Conservation (phyloP, 2,113 vertebrate genomes). For the Python bivittatus region DNA sequence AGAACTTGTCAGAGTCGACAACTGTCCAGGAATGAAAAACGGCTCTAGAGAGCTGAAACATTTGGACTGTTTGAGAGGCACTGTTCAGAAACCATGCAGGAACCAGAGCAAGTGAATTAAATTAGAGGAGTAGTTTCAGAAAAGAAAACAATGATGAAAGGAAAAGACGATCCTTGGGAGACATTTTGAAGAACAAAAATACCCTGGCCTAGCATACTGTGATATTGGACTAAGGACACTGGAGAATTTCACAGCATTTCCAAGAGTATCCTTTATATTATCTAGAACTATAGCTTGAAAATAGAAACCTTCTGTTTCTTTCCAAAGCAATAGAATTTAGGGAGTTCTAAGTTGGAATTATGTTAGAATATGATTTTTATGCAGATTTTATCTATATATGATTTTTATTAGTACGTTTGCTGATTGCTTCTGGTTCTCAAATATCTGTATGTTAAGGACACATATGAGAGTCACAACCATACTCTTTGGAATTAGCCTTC, state of each 20-base stretch:
- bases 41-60: not conserved
- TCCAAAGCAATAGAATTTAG: not conserved
- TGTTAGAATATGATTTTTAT: not conserved
- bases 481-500: not conserved
- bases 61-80: not conserved
- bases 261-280: conserved; percentile 33
- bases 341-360: not conserved
- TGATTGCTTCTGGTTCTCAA: not conserved
- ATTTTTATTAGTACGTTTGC: not conserved
- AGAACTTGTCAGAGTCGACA: conserved; percentile 2
- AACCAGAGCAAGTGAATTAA: not conserved
- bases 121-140: not conserved
- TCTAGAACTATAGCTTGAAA: not conserved
- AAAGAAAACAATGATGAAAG: not conserved
- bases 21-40: not conserved
- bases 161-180: not conserved
- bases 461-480: not conserved
- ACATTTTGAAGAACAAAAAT: conserved; percentile 25
- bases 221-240: not conserved
- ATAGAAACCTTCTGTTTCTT: not conserved
- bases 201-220: not conserved
- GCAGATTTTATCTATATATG: not conserved
- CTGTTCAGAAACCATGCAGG: not conserved
- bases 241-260: not conserved
- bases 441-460: not conserved